Evolutionary conservation across 1,140 invertebrate species (phyloP), one percentile per base, ranked within the genome.

Genomic region (Andricus grossulariae): DNA sequence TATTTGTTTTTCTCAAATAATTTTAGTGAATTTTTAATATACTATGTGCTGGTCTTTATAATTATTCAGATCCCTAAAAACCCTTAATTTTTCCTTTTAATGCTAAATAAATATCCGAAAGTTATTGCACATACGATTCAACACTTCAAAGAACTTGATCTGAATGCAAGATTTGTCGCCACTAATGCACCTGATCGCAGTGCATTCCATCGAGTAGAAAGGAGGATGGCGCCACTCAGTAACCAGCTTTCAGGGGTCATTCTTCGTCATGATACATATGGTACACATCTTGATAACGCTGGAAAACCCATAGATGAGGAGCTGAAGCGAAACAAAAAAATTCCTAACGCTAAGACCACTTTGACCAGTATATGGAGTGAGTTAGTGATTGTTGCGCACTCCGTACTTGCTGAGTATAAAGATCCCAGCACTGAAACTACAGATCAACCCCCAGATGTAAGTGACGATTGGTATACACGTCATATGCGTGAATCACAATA

Each of bases 131-230:
- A 73, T 57, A 88, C 85, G 54, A 84, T 32, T 32, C 21, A 32
- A 5, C 7, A 60, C 6, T 88, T 77, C n/a, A 85, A 16, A 52
- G 71, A 83, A 70, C 76, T 82, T 73, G 81, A 92, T 84, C 77
- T 91, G n/a, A 90, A 91, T 81, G 88, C 87, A 72, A 50, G 90
- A 74, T 90, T 88, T 75, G 83, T 91, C 71, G 84, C 82, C 13
- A 89, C 88, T 25, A 87, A 91, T 88, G 89, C 90, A 32, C 25
- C 25, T 32, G 25, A 5, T 32, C 25, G 25, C 25, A 32, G 25
- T 32, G 25, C 25, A 3, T 60, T 15, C 55, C 25, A 60, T 60
- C 21, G 21, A 25, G 55, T 32, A 0, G 55, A 60, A 32, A 60
- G 21, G 12, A 32, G 19, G 10, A 60, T 32, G 55, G 19, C 55